Conservation (phyloP, 2,888 invertebrate species). For the Xanthostigma xanthostigma region DNA sequence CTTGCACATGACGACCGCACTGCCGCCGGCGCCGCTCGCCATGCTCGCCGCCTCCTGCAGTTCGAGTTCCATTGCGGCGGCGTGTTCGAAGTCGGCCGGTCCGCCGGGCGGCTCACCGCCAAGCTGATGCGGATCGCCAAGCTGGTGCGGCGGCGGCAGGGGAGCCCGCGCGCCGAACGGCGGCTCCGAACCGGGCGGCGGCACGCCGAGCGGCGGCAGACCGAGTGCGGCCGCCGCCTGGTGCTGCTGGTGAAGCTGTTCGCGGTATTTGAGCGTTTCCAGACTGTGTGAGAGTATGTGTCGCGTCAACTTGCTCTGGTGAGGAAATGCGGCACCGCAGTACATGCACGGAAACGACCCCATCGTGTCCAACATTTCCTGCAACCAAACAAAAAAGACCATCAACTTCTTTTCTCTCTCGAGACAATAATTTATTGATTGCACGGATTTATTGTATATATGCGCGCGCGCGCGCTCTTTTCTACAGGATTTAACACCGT, state of each 20-base stretch:
- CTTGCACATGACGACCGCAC: slow-evolving; percentile 68
- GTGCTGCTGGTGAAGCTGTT: slow-evolving; percentile 42
- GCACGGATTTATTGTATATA: too few relatives aligned
- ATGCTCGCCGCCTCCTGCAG: slow-evolving; percentile 37
- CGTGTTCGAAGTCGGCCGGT: slow-evolving; percentile 13
- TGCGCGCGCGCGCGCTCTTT: too few relatives aligned
- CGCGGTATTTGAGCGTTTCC: slow-evolving; percentile 76
- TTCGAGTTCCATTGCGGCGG: slow-evolving; percentile 41
- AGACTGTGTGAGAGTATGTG: slow-evolving; percentile 80
- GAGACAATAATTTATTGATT: not conserved
- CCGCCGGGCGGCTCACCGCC: slow-evolving; percentile 9
- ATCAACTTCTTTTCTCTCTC: slow-evolving; percentile 74
- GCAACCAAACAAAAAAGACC: slow-evolving; percentile 78
- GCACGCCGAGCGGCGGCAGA: slow-evolving; percentile 29
- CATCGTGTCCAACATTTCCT: slow-evolving; percentile 64
- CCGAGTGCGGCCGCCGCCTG: slow-evolving; percentile 25
- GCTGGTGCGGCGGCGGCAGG: slow-evolving; percentile 23
- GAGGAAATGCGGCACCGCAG: slow-evolving; percentile 77
- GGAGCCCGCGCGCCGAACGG: slow-evolving; percentile 20
- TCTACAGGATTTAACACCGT: not conserved
- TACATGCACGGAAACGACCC: slow-evolving; percentile 69
- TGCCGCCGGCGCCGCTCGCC: slow-evolving; percentile 32
- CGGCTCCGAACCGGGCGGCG: slow-evolving; percentile 18
- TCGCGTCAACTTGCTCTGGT: slow-evolving; percentile 80
- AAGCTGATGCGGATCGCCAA: slow-evolving; percentile 23